Percentiles rank a stretch among this genome's conserved stretches.
phyloP scores from a whole-genome alignment of 2,888 invertebrate species.

The Drosophila neutralis region DNA sequence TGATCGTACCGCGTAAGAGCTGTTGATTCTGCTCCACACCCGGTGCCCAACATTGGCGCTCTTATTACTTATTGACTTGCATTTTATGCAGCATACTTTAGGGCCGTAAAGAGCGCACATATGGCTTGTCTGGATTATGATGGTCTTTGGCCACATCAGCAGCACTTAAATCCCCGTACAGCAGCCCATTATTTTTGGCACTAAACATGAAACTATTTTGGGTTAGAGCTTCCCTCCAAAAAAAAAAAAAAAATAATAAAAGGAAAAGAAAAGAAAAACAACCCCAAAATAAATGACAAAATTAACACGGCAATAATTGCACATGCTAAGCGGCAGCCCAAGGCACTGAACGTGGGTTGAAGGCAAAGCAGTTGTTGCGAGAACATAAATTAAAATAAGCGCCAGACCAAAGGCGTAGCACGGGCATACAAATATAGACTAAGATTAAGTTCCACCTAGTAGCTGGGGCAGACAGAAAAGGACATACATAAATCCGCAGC shows the following conservation, averaged over 20 bases:
- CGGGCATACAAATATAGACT: constrained; percentile 11
- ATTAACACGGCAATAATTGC: constrained; percentile 76
- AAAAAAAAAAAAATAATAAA: constrained; percentile 8
- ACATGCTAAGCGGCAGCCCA: constrained; percentile 27
- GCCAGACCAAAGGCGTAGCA: constrained; percentile 24
- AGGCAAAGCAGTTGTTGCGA: constrained; percentile 36
- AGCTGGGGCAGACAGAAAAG: constrained; percentile 2
- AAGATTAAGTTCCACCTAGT: constrained; percentile 8
- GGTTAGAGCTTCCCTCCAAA: constrained; percentile 7
- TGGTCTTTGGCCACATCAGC: constrained; percentile 20
- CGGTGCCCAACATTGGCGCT: not conserved
- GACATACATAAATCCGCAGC: constrained; percentile 64
- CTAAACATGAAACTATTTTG: constrained; percentile 69
- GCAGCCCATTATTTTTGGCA: constrained; percentile 64
- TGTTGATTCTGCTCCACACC: constrained; percentile 23
- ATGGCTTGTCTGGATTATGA: constrained; percentile 35
- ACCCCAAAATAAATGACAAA: constrained; percentile 75
- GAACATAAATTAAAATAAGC: constrained; percentile 56
- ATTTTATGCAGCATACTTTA: constrained; percentile 69
- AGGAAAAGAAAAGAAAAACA: constrained; percentile 1
- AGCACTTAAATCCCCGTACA: constrained; percentile 53
- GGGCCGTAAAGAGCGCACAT: constrained; percentile 63
- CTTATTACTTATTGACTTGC: constrained; percentile 60
- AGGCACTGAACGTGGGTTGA: constrained; percentile 9
- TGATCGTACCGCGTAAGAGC: constrained; percentile 40